Conservation (phyloP, 2,113 vertebrate species). For the Lota lota region DNA sequence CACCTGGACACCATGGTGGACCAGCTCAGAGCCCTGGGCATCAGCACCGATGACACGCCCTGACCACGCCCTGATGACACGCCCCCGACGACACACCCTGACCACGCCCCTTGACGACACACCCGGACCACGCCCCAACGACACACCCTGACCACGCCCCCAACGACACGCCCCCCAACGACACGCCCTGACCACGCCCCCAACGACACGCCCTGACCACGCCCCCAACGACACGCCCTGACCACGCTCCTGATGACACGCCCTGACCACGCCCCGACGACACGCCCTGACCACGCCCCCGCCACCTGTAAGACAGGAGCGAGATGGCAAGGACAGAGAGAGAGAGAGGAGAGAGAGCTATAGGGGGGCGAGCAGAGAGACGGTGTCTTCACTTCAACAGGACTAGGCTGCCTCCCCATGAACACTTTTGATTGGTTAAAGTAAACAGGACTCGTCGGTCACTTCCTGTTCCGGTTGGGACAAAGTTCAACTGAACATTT, state of each 20-base stretch:
- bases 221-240: too few relatives aligned
- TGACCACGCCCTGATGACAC: slow-evolving; percentile 15
- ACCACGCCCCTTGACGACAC: too few relatives aligned
- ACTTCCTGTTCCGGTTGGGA: too few relatives aligned
- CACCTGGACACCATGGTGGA: slow-evolving; percentile 80
- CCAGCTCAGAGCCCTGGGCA: slow-evolving; percentile 89
- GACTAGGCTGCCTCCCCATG: slow-evolving; percentile 2
- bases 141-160: too few relatives aligned
- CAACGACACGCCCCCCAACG: too few relatives aligned
- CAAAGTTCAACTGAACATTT: slow-evolving; percentile 26
- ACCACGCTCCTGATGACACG: too few relatives aligned
- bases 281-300: neutral
- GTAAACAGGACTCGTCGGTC: too few relatives aligned
- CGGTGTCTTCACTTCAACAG: neutral
- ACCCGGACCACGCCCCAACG: too few relatives aligned
- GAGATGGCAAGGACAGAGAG: neutral
- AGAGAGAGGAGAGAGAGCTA: too few relatives aligned
- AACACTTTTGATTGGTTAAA: neutral
- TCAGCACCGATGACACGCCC: slow-evolving; percentile 78
- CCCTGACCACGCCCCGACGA: neutral
- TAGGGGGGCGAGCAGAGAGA: neutral
- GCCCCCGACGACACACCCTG: too few relatives aligned
- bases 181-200: too few relatives aligned
- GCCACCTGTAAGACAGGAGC: slow-evolving; percentile 17
- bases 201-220: too few relatives aligned